phyloP scores from a whole-genome alignment of 2,113 vertebrate genomes.

The Glaucidium brasilianum region DNA sequence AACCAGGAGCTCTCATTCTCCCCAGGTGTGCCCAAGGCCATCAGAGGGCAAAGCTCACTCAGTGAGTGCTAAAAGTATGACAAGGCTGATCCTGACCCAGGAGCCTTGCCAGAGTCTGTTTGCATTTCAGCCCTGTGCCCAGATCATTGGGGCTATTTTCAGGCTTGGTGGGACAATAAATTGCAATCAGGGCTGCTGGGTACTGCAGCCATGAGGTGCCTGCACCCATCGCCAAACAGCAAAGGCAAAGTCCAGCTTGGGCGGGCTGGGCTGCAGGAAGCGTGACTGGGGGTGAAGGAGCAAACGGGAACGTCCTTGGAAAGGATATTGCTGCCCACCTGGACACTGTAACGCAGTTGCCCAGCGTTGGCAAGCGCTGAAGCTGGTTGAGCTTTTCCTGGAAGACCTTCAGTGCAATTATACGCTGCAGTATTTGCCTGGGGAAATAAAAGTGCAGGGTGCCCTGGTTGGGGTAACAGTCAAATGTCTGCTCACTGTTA shows the following conservation, averaged over 20 bases:
- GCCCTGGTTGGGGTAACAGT: neutral
- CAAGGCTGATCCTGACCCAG: neutral
- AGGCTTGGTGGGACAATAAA: neutral
- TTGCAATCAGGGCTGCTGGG: neutral
- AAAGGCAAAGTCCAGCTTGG: neutral
- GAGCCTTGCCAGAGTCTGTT: neutral
- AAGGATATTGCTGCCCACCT: neutral
- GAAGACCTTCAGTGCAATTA: neutral
- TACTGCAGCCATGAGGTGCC: fast-evolving
- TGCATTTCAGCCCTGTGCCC: neutral
- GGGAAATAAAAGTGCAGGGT: neutral
- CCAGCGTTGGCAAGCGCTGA: neutral
- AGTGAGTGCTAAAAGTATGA: neutral
- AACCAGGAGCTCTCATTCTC: neutral
- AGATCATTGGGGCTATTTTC: neutral
- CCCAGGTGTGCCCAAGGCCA: neutral
- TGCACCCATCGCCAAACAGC: neutral
- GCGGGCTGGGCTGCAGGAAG: fast-evolving
- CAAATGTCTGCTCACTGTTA: neutral
- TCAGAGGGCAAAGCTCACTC: neutral
- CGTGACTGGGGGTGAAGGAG: fast-evolving
- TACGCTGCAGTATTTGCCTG: neutral
- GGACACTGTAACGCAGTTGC: fast-evolving
- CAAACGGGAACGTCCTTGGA: neutral
- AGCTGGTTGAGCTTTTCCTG: neutral